A percentile compares a stretch with the other conserved stretches of the same genome.
phyloP scores from a whole-genome alignment of 2,888 invertebrate genomes.

The Cremastinae sp. region DNA sequence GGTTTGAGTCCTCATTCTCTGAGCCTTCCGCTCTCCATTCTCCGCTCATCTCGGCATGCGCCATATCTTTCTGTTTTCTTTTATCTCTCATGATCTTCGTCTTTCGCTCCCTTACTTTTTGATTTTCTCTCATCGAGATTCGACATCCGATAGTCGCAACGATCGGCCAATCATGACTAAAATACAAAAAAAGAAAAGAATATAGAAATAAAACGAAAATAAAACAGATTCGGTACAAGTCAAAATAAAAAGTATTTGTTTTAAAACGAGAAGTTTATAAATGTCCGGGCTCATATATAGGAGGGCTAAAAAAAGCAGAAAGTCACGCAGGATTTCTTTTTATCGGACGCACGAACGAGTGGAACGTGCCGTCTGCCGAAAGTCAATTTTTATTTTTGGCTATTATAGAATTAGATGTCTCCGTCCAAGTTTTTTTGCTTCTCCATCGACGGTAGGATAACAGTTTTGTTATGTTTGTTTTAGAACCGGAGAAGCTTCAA shows the following conservation, averaged over 20 bases:
- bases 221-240: not conserved
- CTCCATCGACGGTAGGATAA: no score
- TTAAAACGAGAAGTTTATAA: not conserved
- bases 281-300: constrained; percentile 8
- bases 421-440: no score
- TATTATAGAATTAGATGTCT: no score
- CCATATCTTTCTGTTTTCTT: constrained; percentile 34
- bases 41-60: constrained; percentile 6
- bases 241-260: not conserved
- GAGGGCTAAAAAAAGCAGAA: constrained; percentile 11
- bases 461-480: no score
- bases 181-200: constrained; percentile 44
- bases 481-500: constrained; percentile 78
- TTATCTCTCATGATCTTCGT: constrained; percentile 37
- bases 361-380: no score
- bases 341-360: constrained; percentile 24
- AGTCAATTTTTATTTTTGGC: no score
- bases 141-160: constrained; percentile 10
- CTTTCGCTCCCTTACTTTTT: constrained; percentile 54
- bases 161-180: constrained; percentile 64
- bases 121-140: constrained; percentile 36
- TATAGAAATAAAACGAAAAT: constrained; percentile 2
- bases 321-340: constrained; percentile 42
- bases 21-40: constrained; percentile 38
- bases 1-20: constrained; percentile 54